Evolutionary conservation across 2,888 invertebrate species (phyloP).

Genomic region (Hololepta plana): DNA sequence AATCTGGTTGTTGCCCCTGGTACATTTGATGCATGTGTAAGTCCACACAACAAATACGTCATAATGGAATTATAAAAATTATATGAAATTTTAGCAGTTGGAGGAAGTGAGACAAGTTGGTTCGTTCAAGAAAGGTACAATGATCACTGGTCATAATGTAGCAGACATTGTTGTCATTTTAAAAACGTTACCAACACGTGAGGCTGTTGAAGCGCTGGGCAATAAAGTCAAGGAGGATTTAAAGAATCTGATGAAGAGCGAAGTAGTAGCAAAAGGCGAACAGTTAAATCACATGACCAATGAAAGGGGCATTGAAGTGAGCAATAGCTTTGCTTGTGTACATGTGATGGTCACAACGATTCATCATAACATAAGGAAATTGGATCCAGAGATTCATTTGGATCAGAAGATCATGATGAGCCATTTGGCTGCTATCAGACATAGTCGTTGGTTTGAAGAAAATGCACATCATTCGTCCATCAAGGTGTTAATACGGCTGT

Average conservation of each 20-base stretch:
- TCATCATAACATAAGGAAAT: constrained; percentile 80
- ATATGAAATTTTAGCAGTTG: constrained; percentile 42
- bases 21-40: constrained; percentile 86
- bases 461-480: constrained; percentile 94
- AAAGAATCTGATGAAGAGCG: constrained; percentile 49
- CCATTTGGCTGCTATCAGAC: constrained; percentile 85
- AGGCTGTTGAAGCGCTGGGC: constrained; percentile 83
- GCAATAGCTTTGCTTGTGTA: constrained; percentile 57
- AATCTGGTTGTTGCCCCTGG: constrained; percentile 89
- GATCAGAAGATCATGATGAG: constrained; percentile 65
- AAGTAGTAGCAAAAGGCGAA: constrained; percentile 41
- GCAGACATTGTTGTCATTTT: constrained; percentile 94
- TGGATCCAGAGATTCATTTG: constrained; percentile 73
- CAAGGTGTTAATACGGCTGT: constrained; percentile 72
- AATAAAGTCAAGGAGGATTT: constrained; percentile 76
- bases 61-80: constrained; percentile 1
- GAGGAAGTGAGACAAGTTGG: constrained; percentile 95
- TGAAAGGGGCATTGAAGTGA: constrained; percentile 78
- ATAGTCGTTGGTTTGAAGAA: constrained; percentile 96
- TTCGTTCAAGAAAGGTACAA: constrained; percentile 95
- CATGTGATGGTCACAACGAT: constrained; percentile 85
- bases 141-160: constrained; percentile 87
- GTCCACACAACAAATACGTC: constrained; percentile 23
- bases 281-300: constrained; percentile 35
- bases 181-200: constrained; percentile 89